phyloP scores from a whole-genome alignment of 2,797 vertebrate species.

The Hapalemur alaotrensis region DNA sequence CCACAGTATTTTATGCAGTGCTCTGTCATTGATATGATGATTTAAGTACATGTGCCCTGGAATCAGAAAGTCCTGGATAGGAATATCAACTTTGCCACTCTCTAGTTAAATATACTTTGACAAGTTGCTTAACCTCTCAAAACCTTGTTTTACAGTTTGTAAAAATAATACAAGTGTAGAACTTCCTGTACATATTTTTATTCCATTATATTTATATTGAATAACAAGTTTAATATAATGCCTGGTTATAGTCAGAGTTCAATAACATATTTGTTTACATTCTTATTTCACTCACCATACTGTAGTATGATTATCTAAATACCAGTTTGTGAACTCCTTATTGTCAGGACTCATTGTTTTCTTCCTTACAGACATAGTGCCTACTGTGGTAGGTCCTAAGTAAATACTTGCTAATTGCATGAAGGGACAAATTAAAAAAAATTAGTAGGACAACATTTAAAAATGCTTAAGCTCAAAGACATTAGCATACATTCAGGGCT shows the following conservation, averaged over 20 bases:
- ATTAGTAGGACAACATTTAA: neutral
- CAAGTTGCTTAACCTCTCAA: neutral
- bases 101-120: neutral
- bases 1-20: neutral
- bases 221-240: neutral
- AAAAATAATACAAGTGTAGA: neutral
- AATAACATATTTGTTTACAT: neutral
- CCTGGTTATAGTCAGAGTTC: neutral
- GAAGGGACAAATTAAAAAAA: neutral
- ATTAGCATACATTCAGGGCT: neutral
- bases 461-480: neutral
- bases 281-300: neutral
- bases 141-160: neutral
- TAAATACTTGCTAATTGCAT: constrained; percentile 9
- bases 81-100: neutral
- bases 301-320: neutral
- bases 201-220: neutral
- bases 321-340: neutral
- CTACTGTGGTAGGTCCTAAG: neutral
- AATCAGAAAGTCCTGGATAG: neutral
- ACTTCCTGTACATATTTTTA: neutral
- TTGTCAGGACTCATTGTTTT: neutral
- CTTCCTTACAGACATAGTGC: neutral
- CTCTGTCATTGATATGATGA: neutral
- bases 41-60: neutral